Evolutionary conservation across 2,888 invertebrate species (phyloP).

Genomic region (Orchestes rusci): DNA sequence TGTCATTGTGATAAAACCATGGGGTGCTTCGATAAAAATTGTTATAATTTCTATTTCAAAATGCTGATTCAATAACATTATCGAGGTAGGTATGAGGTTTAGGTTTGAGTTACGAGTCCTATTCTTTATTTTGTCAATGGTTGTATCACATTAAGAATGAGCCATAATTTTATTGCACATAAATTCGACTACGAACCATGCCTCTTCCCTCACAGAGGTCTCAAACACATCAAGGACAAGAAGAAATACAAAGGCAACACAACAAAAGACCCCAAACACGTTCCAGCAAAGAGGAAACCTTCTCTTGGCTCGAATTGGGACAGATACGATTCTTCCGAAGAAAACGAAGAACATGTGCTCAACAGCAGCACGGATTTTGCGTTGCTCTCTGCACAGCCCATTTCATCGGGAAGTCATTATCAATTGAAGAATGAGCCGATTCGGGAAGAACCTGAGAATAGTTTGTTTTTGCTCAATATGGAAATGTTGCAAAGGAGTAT

Average conservation of each 20-base stretch:
- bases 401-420: constrained; percentile 24
- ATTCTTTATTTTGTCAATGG: too few relatives aligned
- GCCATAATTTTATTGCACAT: too few relatives aligned
- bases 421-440: constrained; percentile 22
- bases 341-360: constrained; percentile 8
- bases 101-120: too few relatives aligned
- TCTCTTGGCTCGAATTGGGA: constrained; percentile 26
- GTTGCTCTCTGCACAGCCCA: constrained; percentile 15
- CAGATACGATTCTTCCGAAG: constrained; percentile 21
- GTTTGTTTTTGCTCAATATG: constrained; percentile 24
- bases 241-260: constrained; percentile 27
- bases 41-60: too few relatives aligned
- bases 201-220: too few relatives aligned
- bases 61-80: too few relatives aligned
- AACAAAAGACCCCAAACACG: constrained; percentile 24
- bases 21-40: too few relatives aligned
- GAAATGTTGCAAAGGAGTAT: constrained; percentile 23
- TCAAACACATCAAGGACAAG: constrained; percentile 27
- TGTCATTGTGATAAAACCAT: too few relatives aligned
- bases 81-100: too few relatives aligned
- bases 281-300: constrained; percentile 21
- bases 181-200: too few relatives aligned
- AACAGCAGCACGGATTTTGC: constrained; percentile 17
- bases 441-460: constrained; percentile 11
- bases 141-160: too few relatives aligned